phyloP scores from a whole-genome alignment of 1,140 invertebrate genomes.

The Heliconius eleuchia region DNA sequence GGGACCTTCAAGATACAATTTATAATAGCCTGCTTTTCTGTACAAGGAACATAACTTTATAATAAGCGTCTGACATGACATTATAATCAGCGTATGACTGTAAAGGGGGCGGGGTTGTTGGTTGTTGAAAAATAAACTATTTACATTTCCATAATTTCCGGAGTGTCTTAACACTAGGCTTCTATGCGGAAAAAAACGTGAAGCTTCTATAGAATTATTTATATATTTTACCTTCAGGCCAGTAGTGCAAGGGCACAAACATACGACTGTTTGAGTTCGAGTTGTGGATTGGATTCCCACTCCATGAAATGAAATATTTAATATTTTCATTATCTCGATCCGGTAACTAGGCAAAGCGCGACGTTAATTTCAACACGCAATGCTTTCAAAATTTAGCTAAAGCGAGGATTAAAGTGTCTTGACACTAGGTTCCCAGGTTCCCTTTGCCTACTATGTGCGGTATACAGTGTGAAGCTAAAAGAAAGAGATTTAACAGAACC shows the following conservation, averaged over 20 bases:
- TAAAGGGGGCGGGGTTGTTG: too few species aligned
- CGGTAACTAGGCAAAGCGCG: not conserved
- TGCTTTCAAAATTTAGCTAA: not conserved
- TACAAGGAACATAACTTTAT: not conserved
- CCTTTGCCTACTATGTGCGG: not conserved
- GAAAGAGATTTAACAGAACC: too few species aligned
- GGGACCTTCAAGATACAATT: slow-evolving; percentile 4
- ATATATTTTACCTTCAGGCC: too few species aligned
- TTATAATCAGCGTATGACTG: not conserved
- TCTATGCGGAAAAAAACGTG: too few species aligned
- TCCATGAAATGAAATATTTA: too few species aligned
- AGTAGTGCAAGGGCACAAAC: too few species aligned
- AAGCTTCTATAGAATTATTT: too few species aligned
- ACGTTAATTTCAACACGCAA: not conserved
- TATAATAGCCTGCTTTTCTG: not conserved
- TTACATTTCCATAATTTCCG: too few species aligned
- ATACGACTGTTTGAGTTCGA: too few species aligned
- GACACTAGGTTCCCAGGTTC: not conserved
- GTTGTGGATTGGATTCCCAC: too few species aligned
- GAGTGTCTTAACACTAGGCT: too few species aligned
- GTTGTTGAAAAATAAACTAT: too few species aligned
- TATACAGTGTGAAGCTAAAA: not conserved
- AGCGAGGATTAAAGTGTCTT: not conserved
- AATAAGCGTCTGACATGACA: not conserved
- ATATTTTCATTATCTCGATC: not conserved